Evolutionary conservation across 2,797 vertebrate genomes (phyloP), one percentile per base, ranked within the genome.

Genomic region (Micrastur ruficollis): DNA sequence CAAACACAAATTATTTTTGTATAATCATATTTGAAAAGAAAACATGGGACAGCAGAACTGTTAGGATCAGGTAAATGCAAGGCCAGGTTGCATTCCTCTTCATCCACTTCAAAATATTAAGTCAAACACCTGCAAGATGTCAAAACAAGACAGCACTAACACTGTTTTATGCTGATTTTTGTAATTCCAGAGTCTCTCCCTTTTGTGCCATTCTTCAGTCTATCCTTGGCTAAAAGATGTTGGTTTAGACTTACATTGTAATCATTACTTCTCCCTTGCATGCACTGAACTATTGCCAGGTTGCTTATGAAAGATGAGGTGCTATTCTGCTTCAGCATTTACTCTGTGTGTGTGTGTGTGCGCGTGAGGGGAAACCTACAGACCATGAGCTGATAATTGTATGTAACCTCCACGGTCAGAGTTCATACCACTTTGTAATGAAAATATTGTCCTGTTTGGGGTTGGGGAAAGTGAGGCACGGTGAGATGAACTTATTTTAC

Each of bases 11-110:
- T 58, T 61, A 53, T 26, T 90, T 95, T 59, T 79, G 34, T 70
- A 81, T 75, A 83, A 79, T 81, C 26, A 26, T 72, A 72, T 89
- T 75, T 56, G 49, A 92, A 81, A 75, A 83, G 59, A 61, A 55
- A 46, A 44, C 8, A 12, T 15, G 14, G 75, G 70, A 84, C 13
- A 76, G 55, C 71, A 87, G 44, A 87, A 47, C 27, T 56, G 11
- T 31, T 50, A 44, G 44, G 31, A 56, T 70, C 11, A 7, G 36
- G 38, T 73, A 76, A 70, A 63, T 2, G 0, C 83, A 38, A 52
- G 18, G 25, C 27, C 8, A n/a, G 29, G n/a, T n/a, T 76, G 53
- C 49, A 49, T 53, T 86, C 42, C 74, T 22, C 31, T 81, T 89
- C 67, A 80, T 11, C 50, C 58, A 65, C 53, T 79, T 86, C 10